Percentiles rank a stretch among this genome's conserved stretches.
These are phyloP conservation scores for Pluvianellus socialis DNA, from an alignment of 2,113 vertebrate species.

Conservation along the genomic window DNA sequence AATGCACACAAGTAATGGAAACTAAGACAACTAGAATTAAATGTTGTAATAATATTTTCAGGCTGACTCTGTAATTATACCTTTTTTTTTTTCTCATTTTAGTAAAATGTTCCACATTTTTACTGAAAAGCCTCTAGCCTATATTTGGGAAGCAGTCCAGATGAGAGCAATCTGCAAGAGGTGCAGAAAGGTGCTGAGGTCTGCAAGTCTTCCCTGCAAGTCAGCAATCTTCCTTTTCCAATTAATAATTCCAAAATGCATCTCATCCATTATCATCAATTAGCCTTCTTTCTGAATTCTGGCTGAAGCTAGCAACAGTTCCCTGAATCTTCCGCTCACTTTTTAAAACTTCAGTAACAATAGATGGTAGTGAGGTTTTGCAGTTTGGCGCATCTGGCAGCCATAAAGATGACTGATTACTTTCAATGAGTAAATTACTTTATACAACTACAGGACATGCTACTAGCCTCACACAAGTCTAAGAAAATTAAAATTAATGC, in stretches of 20 bases:
- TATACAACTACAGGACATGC: neutral
- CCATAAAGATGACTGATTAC: neutral
- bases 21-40: neutral
- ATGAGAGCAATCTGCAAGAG: conserved; percentile 44
- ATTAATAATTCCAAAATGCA: conserved; percentile 72
- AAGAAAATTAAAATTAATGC: neutral
- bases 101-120: neutral
- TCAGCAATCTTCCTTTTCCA: conserved; percentile 57
- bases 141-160: conserved; percentile 50
- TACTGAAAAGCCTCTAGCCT: conserved; percentile 31
- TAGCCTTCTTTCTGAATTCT: conserved; percentile 50
- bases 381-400: neutral
- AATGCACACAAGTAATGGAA: neutral
- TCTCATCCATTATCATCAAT: conserved; percentile 49
- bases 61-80: neutral
- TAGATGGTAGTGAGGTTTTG: neutral
- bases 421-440: neutral
- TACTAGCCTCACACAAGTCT: neutral
- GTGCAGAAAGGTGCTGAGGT: conserved; percentile 65
- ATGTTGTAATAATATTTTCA: neutral
- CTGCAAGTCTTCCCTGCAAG: conserved; percentile 65
- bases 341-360: neutral
- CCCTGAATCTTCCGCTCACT: neutral
- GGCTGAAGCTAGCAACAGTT: conserved; percentile 42
- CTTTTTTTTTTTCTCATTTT: conserved; percentile 5